Evolutionary conservation across 2,113 vertebrate species (phyloP).

Genomic region (Leucosticte australis): DNA sequence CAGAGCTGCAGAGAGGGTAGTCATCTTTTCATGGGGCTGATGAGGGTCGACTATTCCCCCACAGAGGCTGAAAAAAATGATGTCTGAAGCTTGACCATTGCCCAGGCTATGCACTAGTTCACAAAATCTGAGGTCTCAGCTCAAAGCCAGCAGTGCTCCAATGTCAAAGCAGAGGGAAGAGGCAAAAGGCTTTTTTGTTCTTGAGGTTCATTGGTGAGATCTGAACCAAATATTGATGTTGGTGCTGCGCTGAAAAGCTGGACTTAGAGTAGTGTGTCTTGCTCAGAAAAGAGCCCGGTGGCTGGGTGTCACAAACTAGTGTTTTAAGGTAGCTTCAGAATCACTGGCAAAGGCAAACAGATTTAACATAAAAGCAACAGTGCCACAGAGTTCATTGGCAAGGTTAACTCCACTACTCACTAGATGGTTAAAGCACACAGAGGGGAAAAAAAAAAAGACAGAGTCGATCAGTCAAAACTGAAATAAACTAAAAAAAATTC

Average conservation of each 20-base stretch:
- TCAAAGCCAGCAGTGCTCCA: background rate
- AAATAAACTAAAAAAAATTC: background rate
- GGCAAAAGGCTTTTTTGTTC: background rate
- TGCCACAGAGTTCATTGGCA: background rate
- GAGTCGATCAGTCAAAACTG: fast-evolving
- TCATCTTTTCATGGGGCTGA: fast-evolving
- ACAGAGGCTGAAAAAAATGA: background rate
- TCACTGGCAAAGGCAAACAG: background rate
- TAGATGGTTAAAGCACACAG: fast-evolving
- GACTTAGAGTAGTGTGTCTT: background rate
- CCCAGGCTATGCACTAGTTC: background rate
- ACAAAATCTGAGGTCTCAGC: background rate
- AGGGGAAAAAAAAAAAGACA: background rate
- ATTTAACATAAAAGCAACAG: background rate
- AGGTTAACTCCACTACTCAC: background rate
- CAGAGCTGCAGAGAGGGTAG: background rate
- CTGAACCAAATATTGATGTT: background rate
- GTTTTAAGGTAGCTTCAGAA: background rate
- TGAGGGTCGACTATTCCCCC: background rate
- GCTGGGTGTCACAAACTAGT: fast-evolving
- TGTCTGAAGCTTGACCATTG: background rate
- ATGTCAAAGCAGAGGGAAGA: background rate
- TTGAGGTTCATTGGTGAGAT: background rate
- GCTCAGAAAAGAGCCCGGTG: background rate
- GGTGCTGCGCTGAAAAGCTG: background rate